Evolutionary conservation across 2,888 invertebrate genomes (phyloP).

Genomic region (Caenorhabditis imperialis): DNA sequence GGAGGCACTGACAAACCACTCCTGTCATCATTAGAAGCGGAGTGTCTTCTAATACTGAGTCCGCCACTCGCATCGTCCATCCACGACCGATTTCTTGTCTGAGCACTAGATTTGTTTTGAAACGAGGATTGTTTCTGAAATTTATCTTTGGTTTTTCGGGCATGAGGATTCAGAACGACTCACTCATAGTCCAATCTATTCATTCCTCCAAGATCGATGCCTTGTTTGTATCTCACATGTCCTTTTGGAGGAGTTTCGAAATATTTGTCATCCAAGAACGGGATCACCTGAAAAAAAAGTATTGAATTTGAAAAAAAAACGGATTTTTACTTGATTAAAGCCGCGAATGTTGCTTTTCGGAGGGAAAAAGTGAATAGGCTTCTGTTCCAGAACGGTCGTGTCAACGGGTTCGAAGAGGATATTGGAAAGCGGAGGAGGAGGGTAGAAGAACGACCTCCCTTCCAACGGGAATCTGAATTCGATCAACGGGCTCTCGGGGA

Average conservation of each 20-base stretch:
- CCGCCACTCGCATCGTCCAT: background rate
- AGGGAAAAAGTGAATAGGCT: constrained; percentile 1
- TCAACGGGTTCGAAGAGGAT: constrained; percentile 9
- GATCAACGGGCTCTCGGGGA: constrained; percentile 6
- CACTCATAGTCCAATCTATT: too few species aligned
- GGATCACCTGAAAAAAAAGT: too few species aligned
- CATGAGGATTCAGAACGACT: too few species aligned
- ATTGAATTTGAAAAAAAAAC: too few species aligned
- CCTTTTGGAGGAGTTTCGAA: too few species aligned
- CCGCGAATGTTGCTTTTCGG: background rate
- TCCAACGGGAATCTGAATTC: background rate
- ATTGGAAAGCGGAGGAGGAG: constrained; percentile 4
- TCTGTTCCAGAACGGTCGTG: background rate
- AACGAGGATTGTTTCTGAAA: background rate
- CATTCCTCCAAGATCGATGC: too few species aligned
- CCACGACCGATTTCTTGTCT: background rate
- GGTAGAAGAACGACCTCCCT: background rate
- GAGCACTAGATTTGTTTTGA: background rate
- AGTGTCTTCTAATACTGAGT: background rate
- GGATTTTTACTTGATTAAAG: constrained; percentile 4
- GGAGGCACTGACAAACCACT: background rate
- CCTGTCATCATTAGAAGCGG: constrained; percentile 20
- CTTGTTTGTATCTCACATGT: too few species aligned
- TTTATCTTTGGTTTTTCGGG: too few species aligned
- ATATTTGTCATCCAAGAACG: too few species aligned